phyloP scores from a whole-genome alignment of 1,140 invertebrate species.

The Seison nebaliae region DNA sequence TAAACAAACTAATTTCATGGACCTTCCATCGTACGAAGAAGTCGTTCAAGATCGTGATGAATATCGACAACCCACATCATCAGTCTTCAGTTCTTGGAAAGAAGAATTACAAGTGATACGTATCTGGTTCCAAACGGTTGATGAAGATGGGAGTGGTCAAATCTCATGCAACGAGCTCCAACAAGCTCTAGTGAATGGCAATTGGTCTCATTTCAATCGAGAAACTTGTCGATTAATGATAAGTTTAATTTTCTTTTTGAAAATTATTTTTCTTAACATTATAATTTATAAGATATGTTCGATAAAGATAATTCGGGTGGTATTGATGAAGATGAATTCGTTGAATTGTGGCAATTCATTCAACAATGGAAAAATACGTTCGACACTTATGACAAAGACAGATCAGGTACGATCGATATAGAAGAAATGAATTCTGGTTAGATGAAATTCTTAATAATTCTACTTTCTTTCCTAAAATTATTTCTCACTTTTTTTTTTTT shows the following conservation, averaged over 20 bases:
- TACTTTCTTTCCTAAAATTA: no score
- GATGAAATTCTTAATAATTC: no score
- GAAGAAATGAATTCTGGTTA: no score
- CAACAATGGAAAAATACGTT: slow-evolving; percentile 58
- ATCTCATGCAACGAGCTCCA: slow-evolving; percentile 51
- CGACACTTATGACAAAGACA: no score
- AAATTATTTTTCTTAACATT: slow-evolving; percentile 15
- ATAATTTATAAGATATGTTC: slow-evolving; percentile 45
- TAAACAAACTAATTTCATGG: no score
- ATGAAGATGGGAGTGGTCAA: slow-evolving; percentile 49
- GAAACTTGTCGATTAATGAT: slow-evolving; percentile 64
- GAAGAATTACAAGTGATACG: no score
- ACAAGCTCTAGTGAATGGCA: slow-evolving; percentile 51
- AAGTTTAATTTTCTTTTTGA: slow-evolving; percentile 32
- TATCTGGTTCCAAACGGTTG: slow-evolving; percentile 55
- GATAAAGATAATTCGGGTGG: slow-evolving; percentile 52
- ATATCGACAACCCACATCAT: no score
- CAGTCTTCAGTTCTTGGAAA: no score
- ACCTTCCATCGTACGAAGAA: no score
- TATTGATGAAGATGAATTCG: slow-evolving; percentile 59
- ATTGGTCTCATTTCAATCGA: slow-evolving; percentile 54
- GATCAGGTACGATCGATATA: no score
- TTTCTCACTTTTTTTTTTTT: no score
- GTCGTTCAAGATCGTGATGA: no score
- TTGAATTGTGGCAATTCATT: slow-evolving; percentile 56